Evolutionary conservation across 2,113 vertebrate species (phyloP), one percentile per base, ranked within the genome.

Genomic region (Pseudois nayaur): DNA sequence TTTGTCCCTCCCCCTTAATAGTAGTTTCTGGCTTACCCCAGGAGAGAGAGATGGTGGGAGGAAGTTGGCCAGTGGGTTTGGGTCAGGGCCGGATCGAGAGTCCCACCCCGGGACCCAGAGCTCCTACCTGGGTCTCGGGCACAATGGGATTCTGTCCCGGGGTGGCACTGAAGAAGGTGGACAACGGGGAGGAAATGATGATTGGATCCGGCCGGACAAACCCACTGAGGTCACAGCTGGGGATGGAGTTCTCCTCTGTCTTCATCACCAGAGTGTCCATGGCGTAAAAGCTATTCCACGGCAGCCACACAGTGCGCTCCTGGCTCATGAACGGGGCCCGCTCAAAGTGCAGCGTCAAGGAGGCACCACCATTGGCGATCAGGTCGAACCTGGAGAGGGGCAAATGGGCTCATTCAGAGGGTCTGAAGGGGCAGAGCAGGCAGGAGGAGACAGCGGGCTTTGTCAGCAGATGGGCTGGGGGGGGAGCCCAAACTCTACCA

Each of bases 221-320:
- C 91, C 99, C 99, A 86, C 99, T 99, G 97, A 99, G 99, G 98
- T 99, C 99, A 93, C 99, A 99, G 99, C 99, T 99, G 84, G 99
- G 99, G 98, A 99, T 99, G 98, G 99, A 99, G 99, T 99, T 99
- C 98, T 99, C 99, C 98, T 99, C 99, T 1, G 99, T 99, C 99
- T 99, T 99, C 99, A 99, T 99, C 98, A 99, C 99, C 88, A 99
- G 99, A 0, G 99, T 99, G 98, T 99, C 99, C 99, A 99, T 99
- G 97, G 99, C 99, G 29, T 99, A 99, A 97, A 99, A 99, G 98
- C 99, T 99, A 91, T 99, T 99, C 99, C 99, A 99, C 0, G 99
- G 99, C 95, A 99, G 98, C 99, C 99, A 99, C 64, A 99, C 99
- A 0, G 99, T 99, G 97, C 99, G 99, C 95, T 99, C 99, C 98